Percentiles rank a stretch among this genome's conserved stretches.
These are phyloP conservation scores for Heliconius sara DNA, from an alignment of 2,888 invertebrate species.

Conservation along the genomic window DNA sequence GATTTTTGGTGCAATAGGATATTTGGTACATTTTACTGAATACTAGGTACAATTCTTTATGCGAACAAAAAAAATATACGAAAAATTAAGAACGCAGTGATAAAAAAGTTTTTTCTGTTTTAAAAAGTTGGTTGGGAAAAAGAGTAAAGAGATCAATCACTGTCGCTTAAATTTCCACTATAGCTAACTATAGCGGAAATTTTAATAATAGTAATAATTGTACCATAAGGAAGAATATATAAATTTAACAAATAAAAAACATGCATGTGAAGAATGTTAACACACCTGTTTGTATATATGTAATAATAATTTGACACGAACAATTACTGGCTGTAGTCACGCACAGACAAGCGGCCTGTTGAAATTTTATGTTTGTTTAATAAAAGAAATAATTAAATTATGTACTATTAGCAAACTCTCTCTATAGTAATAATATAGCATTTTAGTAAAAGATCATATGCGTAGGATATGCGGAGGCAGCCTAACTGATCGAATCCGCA, in stretches of 20 bases:
- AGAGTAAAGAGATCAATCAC: too few relatives aligned
- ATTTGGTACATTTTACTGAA: too few relatives aligned
- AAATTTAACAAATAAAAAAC: conserved; percentile 15
- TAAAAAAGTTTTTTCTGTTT: too few relatives aligned
- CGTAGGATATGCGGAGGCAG: too few relatives aligned
- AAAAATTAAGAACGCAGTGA: too few relatives aligned
- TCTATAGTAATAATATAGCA: neutral
- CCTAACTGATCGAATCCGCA: too few relatives aligned
- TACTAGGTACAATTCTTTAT: too few relatives aligned
- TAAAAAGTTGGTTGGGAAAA: too few relatives aligned
- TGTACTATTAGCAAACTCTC: neutral
- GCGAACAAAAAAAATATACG: too few relatives aligned
- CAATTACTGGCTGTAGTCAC: conserved; percentile 19
- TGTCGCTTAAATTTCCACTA: too few relatives aligned
- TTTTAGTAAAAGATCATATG: neutral
- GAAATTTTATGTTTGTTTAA: neutral
- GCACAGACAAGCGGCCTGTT: neutral
- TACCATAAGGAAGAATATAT: neutral
- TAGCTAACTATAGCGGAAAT: too few relatives aligned
- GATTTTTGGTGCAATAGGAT: too few relatives aligned
- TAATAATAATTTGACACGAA: conserved; percentile 33
- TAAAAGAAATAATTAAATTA: neutral
- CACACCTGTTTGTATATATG: conserved; percentile 21
- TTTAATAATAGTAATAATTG: neutral
- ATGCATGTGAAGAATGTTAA: conserved; percentile 13